Evolutionary conservation across 2,113 vertebrate genomes (phyloP).

Genomic region (Antechinus flavipes): DNA sequence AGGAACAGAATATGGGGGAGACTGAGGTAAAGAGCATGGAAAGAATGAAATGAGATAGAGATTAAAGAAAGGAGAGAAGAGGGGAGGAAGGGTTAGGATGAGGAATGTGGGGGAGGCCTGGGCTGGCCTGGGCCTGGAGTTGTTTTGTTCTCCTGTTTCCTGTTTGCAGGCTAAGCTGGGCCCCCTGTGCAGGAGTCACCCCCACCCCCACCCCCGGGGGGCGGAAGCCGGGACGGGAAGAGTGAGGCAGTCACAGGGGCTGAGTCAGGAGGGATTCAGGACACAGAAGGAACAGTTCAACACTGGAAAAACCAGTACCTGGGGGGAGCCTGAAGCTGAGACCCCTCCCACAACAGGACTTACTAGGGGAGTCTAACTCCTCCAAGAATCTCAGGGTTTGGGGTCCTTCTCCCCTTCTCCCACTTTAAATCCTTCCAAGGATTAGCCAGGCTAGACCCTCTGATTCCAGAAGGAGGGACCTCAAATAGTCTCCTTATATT

Average conservation of each 20-base stretch:
- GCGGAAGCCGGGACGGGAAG: constrained; percentile 71
- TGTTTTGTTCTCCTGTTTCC: constrained; percentile 73
- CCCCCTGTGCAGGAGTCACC: constrained; percentile 53
- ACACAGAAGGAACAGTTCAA: constrained; percentile 29
- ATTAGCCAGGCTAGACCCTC: background rate
- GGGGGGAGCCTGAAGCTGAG: background rate
- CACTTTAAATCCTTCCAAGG: background rate
- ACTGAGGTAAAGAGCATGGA: constrained; percentile 35
- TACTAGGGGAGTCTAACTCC: background rate
- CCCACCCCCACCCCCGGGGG: constrained; percentile 73
- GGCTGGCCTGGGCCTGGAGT: constrained; percentile 33
- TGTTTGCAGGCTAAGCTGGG: constrained; percentile 73
- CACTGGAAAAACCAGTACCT: background rate
- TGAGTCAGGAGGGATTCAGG: constrained; percentile 73
- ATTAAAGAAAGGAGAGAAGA: constrained; percentile 11
- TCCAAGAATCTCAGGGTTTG: background rate
- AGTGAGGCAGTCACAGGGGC: constrained; percentile 61
- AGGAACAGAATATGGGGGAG: background rate
- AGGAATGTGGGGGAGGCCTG: constrained; percentile 28
- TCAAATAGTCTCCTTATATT: background rate
- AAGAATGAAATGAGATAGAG: constrained; percentile 48
- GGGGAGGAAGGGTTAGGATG: constrained; percentile 60
- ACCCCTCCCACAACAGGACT: background rate
- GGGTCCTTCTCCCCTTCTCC: background rate
- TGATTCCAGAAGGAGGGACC: background rate